Evolutionary conservation across 2,113 vertebrate genomes (phyloP).

Genomic region (Caranx melampygus): DNA sequence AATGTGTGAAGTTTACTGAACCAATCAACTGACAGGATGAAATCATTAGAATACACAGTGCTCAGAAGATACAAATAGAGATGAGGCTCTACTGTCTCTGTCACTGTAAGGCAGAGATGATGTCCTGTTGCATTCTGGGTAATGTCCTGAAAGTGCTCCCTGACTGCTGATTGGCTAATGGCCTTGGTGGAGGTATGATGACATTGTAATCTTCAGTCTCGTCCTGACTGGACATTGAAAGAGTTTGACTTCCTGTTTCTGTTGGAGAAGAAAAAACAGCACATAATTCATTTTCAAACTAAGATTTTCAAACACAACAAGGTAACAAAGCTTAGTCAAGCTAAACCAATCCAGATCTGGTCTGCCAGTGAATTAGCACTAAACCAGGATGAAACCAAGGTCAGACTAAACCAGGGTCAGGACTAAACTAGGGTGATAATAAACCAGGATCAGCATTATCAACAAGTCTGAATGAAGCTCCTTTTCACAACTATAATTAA

Average conservation of each 20-base stretch:
- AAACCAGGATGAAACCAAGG: background rate
- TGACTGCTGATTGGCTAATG: constrained; percentile 47
- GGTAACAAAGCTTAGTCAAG: too few relatives aligned
- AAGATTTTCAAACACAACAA: background rate
- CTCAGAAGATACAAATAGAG: constrained; percentile 34
- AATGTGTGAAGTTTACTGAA: constrained; percentile 66
- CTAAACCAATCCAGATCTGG: too few relatives aligned
- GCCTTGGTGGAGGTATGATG: constrained; percentile 5
- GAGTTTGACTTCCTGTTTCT: constrained; percentile 84
- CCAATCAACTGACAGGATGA: constrained; percentile 64
- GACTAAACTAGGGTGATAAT: too few relatives aligned
- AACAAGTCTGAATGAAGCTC: too few relatives aligned
- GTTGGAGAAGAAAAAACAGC: background rate
- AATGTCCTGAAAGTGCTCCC: constrained; percentile 30
- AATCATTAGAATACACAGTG: constrained; percentile 70
- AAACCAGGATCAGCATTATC: too few relatives aligned
- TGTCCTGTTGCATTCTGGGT: constrained; percentile 47
- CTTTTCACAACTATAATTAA: too few relatives aligned
- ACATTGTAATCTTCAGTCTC: constrained; percentile 74
- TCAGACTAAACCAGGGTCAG: background rate
- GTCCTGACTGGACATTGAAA: constrained; percentile 80
- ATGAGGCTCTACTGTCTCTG: constrained; percentile 30
- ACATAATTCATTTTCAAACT: background rate
- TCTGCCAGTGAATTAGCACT: too few relatives aligned
- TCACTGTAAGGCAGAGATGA: constrained; percentile 26